Conservation (phyloP, 1,140 invertebrate genomes). For the Cydia fagiglandana region DNA sequence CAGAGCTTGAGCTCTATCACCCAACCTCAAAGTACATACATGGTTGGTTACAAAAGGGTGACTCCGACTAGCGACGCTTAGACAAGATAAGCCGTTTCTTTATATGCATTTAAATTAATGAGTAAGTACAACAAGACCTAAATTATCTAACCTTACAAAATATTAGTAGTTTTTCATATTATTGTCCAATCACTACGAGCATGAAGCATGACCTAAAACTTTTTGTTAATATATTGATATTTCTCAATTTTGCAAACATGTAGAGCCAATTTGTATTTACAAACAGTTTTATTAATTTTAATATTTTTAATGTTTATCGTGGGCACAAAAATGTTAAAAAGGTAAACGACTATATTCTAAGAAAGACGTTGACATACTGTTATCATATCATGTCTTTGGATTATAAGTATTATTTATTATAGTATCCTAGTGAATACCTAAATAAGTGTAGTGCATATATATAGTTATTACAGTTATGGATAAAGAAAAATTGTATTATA, state of each 20-base stretch:
- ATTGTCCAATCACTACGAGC: no score
- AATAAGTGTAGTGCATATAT: constrained; percentile 28
- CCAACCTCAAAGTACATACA: not conserved
- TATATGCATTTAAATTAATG: not conserved
- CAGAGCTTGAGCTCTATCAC: no score
- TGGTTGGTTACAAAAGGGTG: no score
- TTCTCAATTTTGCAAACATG: not conserved
- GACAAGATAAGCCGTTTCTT: not conserved
- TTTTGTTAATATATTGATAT: no score
- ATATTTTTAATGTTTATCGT: not conserved
- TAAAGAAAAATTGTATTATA: constrained; percentile 9
- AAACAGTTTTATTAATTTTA: not conserved
- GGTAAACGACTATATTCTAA: not conserved
- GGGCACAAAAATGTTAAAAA: not conserved
- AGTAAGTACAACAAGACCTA: not conserved
- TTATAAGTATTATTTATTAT: constrained; percentile 40
- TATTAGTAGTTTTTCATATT: no score
- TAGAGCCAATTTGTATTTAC: not conserved
- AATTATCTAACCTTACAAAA: not conserved
- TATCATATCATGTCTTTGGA: not conserved
- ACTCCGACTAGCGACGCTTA: not conserved
- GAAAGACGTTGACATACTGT: not conserved
- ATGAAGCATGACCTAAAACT: no score
- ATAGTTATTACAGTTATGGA: not conserved
- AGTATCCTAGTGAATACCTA: constrained; percentile 34